A percentile compares a stretch with the other conserved stretches of the same genome.
phyloP scores from a whole-genome alignment of 2,888 invertebrate species.

The Andrena camellia region DNA sequence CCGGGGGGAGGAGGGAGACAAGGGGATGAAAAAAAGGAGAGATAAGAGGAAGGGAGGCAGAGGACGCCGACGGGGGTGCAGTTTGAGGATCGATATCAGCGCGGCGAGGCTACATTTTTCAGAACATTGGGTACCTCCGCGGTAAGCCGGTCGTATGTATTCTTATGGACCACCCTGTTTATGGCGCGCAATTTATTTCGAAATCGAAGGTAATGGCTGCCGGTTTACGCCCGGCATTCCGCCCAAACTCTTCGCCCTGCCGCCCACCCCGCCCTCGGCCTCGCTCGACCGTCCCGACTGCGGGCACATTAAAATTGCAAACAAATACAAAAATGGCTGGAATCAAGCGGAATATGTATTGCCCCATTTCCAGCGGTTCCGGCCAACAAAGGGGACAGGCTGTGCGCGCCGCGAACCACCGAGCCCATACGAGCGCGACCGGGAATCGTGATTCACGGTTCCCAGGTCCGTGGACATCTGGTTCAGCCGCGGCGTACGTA shows the following conservation, averaged over 20 bases:
- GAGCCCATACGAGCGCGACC: slow-evolving; percentile 4
- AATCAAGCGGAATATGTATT: slow-evolving; percentile 78
- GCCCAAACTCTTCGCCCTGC: slow-evolving; percentile 53
- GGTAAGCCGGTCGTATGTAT: slow-evolving; percentile 84
- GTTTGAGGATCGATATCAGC: slow-evolving; percentile 74
- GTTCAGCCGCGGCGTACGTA: not conserved
- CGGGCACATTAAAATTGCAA: slow-evolving; percentile 83
- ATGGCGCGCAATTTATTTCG: slow-evolving; percentile 84
- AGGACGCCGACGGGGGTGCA: slow-evolving; percentile 34
- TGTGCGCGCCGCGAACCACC: not conserved
- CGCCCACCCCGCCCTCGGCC: slow-evolving; percentile 26
- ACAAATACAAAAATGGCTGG: slow-evolving; percentile 79
- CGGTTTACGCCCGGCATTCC: slow-evolving; percentile 79
- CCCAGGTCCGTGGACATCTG: slow-evolving; percentile 14
- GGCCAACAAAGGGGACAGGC: slow-evolving; percentile 26
- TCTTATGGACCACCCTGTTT: slow-evolving; percentile 84
- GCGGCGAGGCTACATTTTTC: slow-evolving; percentile 76
- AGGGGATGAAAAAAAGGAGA: slow-evolving; percentile 26
- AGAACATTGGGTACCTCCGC: slow-evolving; percentile 77
- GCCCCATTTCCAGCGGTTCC: slow-evolving; percentile 70
- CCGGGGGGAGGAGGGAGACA: slow-evolving; percentile 49
- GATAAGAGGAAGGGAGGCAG: slow-evolving; percentile 24
- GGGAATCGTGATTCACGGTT: not conserved
- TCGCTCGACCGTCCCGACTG: slow-evolving; percentile 58
- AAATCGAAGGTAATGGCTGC: slow-evolving; percentile 84